Percentiles rank a stretch among this genome's conserved stretches.
phyloP scores from a whole-genome alignment of 2,797 vertebrate species.

The Acipenser ruthenus region DNA sequence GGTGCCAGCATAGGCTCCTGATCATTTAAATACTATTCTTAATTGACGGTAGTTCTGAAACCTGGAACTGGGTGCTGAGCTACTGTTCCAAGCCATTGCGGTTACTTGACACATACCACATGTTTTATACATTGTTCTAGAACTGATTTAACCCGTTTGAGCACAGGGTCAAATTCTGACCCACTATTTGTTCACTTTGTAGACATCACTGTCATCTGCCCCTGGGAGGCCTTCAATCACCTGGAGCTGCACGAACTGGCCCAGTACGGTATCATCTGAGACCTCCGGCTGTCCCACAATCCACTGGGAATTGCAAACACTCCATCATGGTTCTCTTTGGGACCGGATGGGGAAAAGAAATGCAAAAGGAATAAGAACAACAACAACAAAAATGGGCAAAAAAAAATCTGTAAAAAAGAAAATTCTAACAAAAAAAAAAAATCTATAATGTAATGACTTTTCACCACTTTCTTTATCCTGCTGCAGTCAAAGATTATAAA shows the following conservation, averaged over 20 bases:
- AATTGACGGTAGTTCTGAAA: too few species aligned
- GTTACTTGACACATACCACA: too few species aligned
- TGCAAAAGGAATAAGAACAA: slow-evolving; percentile 22
- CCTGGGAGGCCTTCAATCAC: slow-evolving; percentile 95
- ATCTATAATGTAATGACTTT: slow-evolving; percentile 12
- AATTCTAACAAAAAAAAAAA: slow-evolving; percentile 18
- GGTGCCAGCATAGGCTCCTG: too few species aligned
- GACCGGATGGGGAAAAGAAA: slow-evolving; percentile 26
- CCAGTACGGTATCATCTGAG: slow-evolving; percentile 93
- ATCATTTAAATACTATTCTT: too few species aligned
- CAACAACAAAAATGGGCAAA: slow-evolving; percentile 37
- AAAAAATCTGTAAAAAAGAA: slow-evolving; percentile 8
- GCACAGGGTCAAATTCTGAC: too few species aligned
- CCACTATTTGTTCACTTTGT: slow-evolving; percentile 18
- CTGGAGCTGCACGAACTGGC: slow-evolving; percentile 94
- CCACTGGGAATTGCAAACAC: slow-evolving; percentile 28
- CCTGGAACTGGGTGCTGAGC: too few species aligned
- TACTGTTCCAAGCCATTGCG: too few species aligned
- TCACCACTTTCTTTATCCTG: slow-evolving; percentile 19
- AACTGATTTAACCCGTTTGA: too few species aligned
- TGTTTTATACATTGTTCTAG: too few species aligned
- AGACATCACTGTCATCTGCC: slow-evolving; percentile 97
- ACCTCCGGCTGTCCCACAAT: slow-evolving; percentile 14
- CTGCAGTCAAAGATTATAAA: slow-evolving; percentile 22
- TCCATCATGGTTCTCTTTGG: slow-evolving; percentile 2